A percentile compares a stretch with the other conserved stretches of the same genome.
Conservation (phyloP, 2,797 vertebrate species). For the Gallinago nigripennis region DNA sequence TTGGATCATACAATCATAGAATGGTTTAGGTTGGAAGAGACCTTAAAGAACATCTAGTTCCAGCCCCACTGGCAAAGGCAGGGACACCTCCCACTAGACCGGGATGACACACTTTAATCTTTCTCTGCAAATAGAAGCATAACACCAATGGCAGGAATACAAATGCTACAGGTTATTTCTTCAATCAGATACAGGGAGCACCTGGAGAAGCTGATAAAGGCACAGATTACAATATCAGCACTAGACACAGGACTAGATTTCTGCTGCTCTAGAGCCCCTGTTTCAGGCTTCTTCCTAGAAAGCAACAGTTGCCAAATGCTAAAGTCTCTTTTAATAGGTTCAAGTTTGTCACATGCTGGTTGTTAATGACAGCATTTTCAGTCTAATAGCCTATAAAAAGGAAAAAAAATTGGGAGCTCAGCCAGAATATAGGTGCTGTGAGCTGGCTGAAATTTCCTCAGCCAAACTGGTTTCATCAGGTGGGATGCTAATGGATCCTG, state of each 20-base stretch:
- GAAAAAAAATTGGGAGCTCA: neutral
- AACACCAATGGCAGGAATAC: neutral
- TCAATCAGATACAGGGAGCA: neutral
- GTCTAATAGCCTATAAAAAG: neutral
- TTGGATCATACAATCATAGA: neutral
- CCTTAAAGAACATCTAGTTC: neutral
- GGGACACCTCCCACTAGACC: neutral
- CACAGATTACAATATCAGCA: neutral
- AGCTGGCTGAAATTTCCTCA: neutral
- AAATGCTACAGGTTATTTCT: neutral
- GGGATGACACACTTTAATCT: neutral
- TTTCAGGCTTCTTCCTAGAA: neutral
- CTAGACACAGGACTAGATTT: neutral
- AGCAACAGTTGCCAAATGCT: neutral
- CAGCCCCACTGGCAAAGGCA: neutral
- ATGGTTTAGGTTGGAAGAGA: neutral
- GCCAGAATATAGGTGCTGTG: neutral
- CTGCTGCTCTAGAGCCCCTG: neutral
- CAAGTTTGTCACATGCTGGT: neutral
- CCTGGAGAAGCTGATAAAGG: neutral
- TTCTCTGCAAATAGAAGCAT: neutral
- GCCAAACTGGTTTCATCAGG: neutral
- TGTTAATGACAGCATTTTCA: neutral
- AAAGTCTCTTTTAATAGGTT: neutral
- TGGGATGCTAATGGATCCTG: rapidly evolving